A percentile compares a stretch with the other conserved stretches of the same genome.
phyloP scores from a whole-genome alignment of 2,113 vertebrate species.

The Sterna hirundo region DNA sequence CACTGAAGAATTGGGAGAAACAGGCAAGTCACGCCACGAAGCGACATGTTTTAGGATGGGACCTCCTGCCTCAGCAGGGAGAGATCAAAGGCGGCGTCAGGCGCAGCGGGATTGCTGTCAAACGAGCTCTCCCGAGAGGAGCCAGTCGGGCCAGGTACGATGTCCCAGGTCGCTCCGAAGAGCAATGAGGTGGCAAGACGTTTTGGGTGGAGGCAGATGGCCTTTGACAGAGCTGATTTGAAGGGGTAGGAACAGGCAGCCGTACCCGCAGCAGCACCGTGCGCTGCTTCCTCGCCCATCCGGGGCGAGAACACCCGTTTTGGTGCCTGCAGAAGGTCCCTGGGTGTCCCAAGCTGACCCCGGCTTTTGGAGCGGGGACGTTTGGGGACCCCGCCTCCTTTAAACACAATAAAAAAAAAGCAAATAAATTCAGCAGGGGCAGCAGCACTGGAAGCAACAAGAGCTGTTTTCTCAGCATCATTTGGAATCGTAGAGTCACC shows the following conservation, averaged over 20 bases:
- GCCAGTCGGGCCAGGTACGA: background rate
- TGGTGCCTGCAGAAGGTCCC: background rate
- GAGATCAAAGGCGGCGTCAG: background rate
- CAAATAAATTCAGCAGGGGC: background rate
- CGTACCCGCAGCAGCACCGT: rapidly evolving
- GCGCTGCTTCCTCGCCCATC: background rate
- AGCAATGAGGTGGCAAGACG: background rate
- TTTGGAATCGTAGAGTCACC: background rate
- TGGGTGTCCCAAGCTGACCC: background rate
- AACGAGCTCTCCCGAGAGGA: background rate
- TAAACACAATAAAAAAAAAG: background rate
- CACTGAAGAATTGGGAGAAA: background rate
- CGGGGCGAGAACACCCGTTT: rapidly evolving
- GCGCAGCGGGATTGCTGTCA: background rate
- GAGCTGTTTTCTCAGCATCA: background rate
- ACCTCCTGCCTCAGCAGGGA: background rate
- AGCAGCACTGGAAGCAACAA: background rate
- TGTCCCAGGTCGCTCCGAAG: background rate
- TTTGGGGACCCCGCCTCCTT: background rate
- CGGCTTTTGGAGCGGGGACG: background rate
- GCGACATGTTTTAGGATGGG: background rate
- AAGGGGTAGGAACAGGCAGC: background rate
- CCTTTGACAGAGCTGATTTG: background rate
- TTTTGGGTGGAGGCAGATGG: background rate
- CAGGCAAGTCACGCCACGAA: rapidly evolving